Evolutionary conservation across 92 coral and sea anemone genomes (phyloP), one percentile per base, ranked within the genome.

Genomic region (Blastomussa wellsi): DNA sequence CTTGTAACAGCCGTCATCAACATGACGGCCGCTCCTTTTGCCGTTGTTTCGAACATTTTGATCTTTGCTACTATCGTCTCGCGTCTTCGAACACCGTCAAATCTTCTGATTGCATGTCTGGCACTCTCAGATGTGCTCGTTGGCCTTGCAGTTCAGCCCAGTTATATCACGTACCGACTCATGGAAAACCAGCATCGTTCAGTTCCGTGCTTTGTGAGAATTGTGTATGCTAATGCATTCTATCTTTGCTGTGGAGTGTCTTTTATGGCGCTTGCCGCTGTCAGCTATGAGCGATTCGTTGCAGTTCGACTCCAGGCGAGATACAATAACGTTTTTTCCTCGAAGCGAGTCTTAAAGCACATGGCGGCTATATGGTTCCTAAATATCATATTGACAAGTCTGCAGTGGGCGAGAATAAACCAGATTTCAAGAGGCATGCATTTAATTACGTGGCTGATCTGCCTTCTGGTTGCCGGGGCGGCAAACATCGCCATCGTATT

Each of bases 281-380:
- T 89, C 24, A 85, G 92, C 70, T 79, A 78, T 35, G 92, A 84
- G 42, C 48, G 92, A 55, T 84, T 67, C 72, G 47, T 79, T 28
- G 85, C 86, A 52, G 28, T 84, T 15, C 72, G 80, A 14, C 29
- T 83, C 2, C 79, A 72, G 22, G 47, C 35, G 22, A 73, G 79
- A 36, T 84, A 76, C 82, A 75, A 35, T 16, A 69, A 64, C 28
- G 65, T 77, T 2, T 79, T 85, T 12, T 49, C 88, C 2, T 53
- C 78, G 4, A 77, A 60, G 20, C 53, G 88, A 33, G 83, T 85
- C 36, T 47, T 77, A 14, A 85, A 67, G 74, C 57, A 66, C 19
- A 36, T 66, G 74, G 65, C 42, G 24, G 5, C 22, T 8, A 85
- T 85, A n/a, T 85, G 88, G 88, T 1, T 77, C 6, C 17, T 67